Evolutionary conservation across 2,888 invertebrate species (phyloP).

Genomic region (Tetragonisca angustula): DNA sequence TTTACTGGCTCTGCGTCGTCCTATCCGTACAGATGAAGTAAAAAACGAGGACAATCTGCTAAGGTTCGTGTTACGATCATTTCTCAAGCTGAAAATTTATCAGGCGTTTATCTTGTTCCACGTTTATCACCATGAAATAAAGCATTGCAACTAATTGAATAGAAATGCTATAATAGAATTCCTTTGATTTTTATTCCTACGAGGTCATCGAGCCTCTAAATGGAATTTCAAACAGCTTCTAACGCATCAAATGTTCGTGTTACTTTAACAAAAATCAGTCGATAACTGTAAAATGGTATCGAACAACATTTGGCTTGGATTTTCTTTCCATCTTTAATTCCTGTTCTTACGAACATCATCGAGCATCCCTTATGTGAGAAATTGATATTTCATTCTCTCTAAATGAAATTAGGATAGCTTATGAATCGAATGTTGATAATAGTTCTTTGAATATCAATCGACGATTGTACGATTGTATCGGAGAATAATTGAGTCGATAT

Average conservation of each 20-base stretch:
- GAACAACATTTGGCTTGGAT: too few relatives aligned
- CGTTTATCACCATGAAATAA: neutral
- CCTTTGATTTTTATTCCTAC: neutral
- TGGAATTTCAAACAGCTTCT: too few relatives aligned
- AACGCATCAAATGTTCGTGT: too few relatives aligned
- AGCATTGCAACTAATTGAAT: neutral
- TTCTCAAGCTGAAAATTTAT: neutral
- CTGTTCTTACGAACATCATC: neutral
- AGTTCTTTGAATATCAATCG: neutral
- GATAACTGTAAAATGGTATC: too few relatives aligned
- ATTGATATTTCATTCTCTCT: neutral
- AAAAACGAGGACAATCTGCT: constrained; percentile 1
- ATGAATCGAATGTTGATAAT: neutral
- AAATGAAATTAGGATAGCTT: neutral
- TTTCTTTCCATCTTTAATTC: neutral
- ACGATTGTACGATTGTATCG: too few relatives aligned
- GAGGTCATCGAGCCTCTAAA: too few relatives aligned
- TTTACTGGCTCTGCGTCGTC: neutral
- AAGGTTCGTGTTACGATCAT: neutral
- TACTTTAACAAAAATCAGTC: too few relatives aligned
- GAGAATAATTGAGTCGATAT: neutral
- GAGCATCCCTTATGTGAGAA: neutral
- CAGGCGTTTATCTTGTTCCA: neutral
- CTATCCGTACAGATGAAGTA: neutral
- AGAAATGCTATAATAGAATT: neutral